Evolutionary conservation across 2,888 invertebrate genomes (phyloP).

Genomic region (Charanyca ferruginea): DNA sequence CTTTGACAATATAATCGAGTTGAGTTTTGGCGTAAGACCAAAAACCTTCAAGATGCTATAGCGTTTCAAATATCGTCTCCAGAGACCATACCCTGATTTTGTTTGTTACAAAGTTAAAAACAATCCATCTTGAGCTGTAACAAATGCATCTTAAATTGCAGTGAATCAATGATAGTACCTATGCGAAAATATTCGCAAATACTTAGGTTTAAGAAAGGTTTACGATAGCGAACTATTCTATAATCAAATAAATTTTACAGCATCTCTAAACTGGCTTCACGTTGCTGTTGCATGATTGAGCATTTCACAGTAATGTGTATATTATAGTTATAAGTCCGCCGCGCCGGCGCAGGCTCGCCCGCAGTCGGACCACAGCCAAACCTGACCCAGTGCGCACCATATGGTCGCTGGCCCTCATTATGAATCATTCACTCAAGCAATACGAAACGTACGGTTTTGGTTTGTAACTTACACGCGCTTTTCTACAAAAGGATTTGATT

Average conservation of each 20-base stretch:
- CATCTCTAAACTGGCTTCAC: background rate
- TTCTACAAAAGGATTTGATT: constrained; percentile 13
- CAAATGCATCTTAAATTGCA: background rate
- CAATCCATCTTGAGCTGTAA: background rate
- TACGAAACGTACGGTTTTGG: constrained; percentile 27
- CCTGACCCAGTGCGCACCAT: constrained; percentile 71
- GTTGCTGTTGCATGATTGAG: background rate
- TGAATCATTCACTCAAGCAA: constrained; percentile 47
- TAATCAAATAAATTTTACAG: background rate
- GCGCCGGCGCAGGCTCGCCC: constrained; percentile 20
- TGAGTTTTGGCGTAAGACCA: no score
- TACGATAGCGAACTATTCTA: background rate
- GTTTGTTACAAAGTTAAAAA: no score
- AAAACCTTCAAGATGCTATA: no score
- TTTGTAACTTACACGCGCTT: constrained; percentile 12
- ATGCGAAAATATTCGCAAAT: no score
- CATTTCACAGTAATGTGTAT: constrained; percentile 5
- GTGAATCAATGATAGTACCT: no score
- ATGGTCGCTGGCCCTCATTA: constrained; percentile 77
- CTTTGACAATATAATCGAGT: background rate
- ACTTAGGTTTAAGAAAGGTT: no score
- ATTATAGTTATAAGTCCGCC: no score
- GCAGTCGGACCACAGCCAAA: constrained; percentile 39
- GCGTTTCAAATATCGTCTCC: no score
- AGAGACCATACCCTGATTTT: no score